phyloP scores from a whole-genome alignment of 2,113 vertebrate genomes.

The Boulengeromyrus knoepffleri region DNA sequence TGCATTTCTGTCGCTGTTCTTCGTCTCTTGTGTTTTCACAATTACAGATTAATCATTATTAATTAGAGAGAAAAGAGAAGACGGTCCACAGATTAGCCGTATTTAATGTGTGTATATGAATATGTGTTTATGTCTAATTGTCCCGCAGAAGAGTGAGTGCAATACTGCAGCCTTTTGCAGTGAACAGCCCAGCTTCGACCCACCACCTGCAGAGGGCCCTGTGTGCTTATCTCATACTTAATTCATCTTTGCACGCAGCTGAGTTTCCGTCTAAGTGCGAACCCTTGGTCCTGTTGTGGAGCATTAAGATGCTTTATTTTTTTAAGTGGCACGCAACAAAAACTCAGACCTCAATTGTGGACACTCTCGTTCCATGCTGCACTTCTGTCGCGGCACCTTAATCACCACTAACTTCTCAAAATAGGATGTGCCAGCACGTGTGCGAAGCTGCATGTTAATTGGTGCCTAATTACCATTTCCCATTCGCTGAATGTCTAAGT shows the following conservation, averaged over 20 bases:
- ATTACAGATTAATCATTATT: neutral
- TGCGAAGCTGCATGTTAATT: neutral
- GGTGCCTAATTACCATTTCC: conserved; percentile 2
- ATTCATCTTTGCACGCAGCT: neutral
- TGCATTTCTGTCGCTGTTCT: conserved; percentile 30
- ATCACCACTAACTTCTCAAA: neutral
- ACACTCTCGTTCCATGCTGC: neutral
- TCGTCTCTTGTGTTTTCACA: neutral
- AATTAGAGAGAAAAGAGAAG: neutral
- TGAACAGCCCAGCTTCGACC: neutral
- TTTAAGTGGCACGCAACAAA: neutral
- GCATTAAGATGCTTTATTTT: neutral
- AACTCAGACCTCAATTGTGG: neutral
- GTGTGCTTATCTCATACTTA: neutral
- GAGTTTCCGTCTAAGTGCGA: conserved; percentile 33
- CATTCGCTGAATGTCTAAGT: neutral
- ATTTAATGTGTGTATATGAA: neutral
- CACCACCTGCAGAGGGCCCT: neutral
- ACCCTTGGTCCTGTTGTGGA: neutral
- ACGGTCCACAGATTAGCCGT: neutral
- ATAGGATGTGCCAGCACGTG: neutral
- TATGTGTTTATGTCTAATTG: neutral
- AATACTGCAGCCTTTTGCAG: neutral
- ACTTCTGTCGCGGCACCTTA: neutral
- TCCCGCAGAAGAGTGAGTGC: neutral